Evolutionary conservation across 2,888 invertebrate species (phyloP).

Genomic region (Idaea biselata): DNA sequence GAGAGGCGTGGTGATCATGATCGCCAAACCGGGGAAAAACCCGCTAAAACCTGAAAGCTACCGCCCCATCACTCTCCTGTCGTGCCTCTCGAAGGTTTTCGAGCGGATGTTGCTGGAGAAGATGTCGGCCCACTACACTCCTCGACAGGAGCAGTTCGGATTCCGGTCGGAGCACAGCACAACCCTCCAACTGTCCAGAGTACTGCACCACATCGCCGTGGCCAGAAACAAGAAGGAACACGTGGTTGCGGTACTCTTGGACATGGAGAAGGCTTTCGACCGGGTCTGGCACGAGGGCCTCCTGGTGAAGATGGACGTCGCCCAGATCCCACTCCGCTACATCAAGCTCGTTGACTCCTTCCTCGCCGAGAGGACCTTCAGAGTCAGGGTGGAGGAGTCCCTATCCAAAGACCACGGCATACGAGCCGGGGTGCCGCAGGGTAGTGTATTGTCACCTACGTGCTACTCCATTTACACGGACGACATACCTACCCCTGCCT

Average conservation of each 20-base stretch:
- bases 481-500: background rate
- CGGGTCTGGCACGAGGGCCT: background rate
- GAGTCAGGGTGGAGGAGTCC: slow-evolving; percentile 2
- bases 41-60: background rate
- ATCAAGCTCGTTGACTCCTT: background rate
- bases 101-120: background rate
- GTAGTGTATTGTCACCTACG: background rate
- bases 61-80: background rate
- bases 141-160: background rate
- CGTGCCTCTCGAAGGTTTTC: background rate
- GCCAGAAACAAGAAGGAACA: background rate
- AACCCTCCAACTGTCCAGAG: slow-evolving; percentile 11
- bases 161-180: slow-evolving; percentile 13
- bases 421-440: slow-evolving; percentile 18
- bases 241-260: background rate
- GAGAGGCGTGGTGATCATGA: slow-evolving; percentile 14
- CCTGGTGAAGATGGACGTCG: background rate
- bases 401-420: slow-evolving; percentile 19
- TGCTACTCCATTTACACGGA: background rate
- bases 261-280: background rate
- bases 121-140: background rate
- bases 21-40: too few species aligned
- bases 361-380: background rate
- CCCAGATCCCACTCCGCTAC: background rate
- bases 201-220: slow-evolving; percentile 3